A percentile compares a stretch with the other conserved stretches of the same genome.
phyloP scores from a whole-genome alignment of 2,888 invertebrate genomes.

The Oscheius onirici region DNA sequence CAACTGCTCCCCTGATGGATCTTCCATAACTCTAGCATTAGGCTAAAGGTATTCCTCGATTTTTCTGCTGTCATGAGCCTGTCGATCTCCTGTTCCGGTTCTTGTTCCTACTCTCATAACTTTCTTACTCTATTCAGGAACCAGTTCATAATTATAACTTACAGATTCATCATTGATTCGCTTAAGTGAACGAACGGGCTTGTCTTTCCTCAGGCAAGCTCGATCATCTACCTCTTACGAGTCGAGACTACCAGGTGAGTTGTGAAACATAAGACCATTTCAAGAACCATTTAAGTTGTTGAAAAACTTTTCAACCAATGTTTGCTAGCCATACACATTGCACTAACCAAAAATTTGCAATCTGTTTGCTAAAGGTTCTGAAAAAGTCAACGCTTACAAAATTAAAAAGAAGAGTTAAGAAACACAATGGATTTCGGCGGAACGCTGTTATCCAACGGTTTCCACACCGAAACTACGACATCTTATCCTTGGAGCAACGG shows the following conservation, averaged over 20 bases:
- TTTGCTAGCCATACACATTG: neutral
- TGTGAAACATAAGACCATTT: too few species aligned
- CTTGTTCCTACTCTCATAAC: slow-evolving; percentile 18
- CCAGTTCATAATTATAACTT: slow-evolving; percentile 15
- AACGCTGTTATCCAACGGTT: neutral
- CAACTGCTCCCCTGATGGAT: neutral
- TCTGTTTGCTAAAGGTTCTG: neutral
- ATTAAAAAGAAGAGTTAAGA: neutral
- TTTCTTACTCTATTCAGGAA: slow-evolving; percentile 17
- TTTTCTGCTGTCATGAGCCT: neutral
- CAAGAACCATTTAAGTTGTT: too few species aligned
- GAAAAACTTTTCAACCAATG: neutral
- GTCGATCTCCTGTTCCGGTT: slow-evolving; percentile 3
- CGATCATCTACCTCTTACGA: slow-evolving; percentile 3
- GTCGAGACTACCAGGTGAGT: too few species aligned
- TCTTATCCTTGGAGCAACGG: slow-evolving; percentile 19
- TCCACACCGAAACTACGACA: neutral
- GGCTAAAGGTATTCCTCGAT: neutral
- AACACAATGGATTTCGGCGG: slow-evolving; percentile 4
- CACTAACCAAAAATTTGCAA: neutral
- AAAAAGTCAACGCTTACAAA: too few species aligned
- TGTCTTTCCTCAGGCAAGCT: slow-evolving; percentile 27
- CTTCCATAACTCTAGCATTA: neutral
- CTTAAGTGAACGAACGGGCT: slow-evolving; percentile 24
- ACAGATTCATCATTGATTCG: slow-evolving; percentile 32